Evolutionary conservation across 2,797 vertebrate genomes (phyloP).

Genomic region (Acestrorhynchus altus): DNA sequence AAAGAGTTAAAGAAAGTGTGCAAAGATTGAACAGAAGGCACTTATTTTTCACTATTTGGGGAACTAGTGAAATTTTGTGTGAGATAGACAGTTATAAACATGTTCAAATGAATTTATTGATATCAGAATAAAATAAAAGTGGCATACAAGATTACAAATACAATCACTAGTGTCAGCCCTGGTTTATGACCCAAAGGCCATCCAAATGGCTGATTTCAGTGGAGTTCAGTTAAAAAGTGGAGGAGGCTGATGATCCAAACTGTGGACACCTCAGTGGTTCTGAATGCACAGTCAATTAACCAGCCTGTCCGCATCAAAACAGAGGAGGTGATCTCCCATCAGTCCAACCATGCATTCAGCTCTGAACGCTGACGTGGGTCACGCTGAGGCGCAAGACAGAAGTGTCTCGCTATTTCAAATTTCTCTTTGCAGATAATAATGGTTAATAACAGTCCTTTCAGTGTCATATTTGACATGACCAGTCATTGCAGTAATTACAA

Average conservation of each 20-base stretch:
- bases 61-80: no score
- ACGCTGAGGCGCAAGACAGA: slow-evolving; percentile 6
- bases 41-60: no score
- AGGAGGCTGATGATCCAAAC: slow-evolving; percentile 20
- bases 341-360: slow-evolving; percentile 79
- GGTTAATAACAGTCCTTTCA: slow-evolving; percentile 86
- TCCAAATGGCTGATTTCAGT: neutral
- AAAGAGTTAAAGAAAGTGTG: no score
- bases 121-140: no score
- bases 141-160: no score
- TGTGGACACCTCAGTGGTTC: slow-evolving; percentile 73
- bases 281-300: slow-evolving; percentile 81
- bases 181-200: neutral
- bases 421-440: slow-evolving; percentile 78
- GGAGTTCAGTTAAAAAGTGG: neutral
- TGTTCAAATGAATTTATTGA: no score
- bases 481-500: slow-evolving; percentile 85
- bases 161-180: neutral
- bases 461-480: slow-evolving; percentile 87
- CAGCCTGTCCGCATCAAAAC: slow-evolving; percentile 73
- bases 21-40: no score
- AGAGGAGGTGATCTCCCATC: slow-evolving; percentile 70
- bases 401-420: slow-evolving; percentile 45
- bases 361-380: slow-evolving; percentile 70
- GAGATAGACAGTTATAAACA: no score